phyloP scores from a whole-genome alignment of 2,113 vertebrate genomes.

The Myotis brandtii region DNA sequence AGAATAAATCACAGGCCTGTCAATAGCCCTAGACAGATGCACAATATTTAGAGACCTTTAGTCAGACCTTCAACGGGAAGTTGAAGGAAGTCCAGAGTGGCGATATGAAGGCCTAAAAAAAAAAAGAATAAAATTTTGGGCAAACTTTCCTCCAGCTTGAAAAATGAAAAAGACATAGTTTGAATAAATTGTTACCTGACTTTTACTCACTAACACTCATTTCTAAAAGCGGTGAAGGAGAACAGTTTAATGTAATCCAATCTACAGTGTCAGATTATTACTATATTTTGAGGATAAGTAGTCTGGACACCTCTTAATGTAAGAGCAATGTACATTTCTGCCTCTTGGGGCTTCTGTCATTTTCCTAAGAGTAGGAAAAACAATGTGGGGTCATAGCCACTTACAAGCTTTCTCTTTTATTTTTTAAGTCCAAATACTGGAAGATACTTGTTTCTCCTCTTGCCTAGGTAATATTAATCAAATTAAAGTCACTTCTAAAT shows the following conservation, averaged over 20 bases:
- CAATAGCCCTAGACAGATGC: neutral
- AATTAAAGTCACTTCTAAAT: neutral
- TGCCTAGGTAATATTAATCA: constrained; percentile 17
- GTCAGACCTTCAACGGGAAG: neutral
- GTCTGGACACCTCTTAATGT: neutral
- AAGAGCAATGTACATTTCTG: neutral
- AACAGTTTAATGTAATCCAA: neutral
- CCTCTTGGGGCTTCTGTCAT: neutral
- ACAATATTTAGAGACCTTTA: neutral
- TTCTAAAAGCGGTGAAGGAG: constrained; percentile 33
- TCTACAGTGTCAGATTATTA: neutral
- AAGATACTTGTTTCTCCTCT: neutral
- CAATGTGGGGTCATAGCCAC: neutral
- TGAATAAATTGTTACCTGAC: neutral
- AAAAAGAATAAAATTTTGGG: constrained; percentile 1
- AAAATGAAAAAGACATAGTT: neutral
- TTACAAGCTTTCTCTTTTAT: neutral
- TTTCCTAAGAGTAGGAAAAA: constrained; percentile 18
- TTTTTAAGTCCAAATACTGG: neutral
- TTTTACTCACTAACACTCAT: constrained; percentile 5
- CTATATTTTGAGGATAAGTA: constrained; percentile 6
- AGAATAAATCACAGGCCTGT: neutral
- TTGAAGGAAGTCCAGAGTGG: neutral
- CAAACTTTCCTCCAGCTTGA: neutral
- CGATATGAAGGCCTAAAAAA: neutral